Conservation (phyloP, 2,113 vertebrate species). For the Brachirus orientalis region DNA sequence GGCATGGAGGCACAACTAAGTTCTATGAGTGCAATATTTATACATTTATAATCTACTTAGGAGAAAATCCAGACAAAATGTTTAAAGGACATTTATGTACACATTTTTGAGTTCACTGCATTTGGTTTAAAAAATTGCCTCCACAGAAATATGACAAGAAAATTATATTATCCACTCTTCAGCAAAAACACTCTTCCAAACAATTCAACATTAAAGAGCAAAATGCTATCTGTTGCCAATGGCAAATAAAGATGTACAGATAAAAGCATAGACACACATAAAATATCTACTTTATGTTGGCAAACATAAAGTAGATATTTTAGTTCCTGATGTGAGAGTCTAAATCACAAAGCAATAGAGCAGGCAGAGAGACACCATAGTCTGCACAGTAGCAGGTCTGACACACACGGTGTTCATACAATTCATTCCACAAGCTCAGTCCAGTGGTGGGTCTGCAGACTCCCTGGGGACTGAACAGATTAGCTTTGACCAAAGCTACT, state of each 20-base stretch:
- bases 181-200: too few relatives aligned
- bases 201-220: slow-evolving; percentile 30
- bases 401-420: slow-evolving; percentile 33
- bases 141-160: too few relatives aligned
- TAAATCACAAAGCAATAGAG: slow-evolving; percentile 58
- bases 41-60: background rate
- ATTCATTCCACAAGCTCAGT: slow-evolving; percentile 55
- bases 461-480: slow-evolving; percentile 73
- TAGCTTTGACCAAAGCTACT: slow-evolving; percentile 69
- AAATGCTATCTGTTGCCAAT: background rate
- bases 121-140: too few relatives aligned
- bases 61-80: background rate
- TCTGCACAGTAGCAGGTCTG: slow-evolving; percentile 25
- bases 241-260: background rate
- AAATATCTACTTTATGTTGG: too few relatives aligned
- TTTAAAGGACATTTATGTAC: background rate
- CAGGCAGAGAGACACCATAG: slow-evolving; percentile 29
- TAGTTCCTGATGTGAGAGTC: slow-evolving; percentile 47
- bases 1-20: background rate
- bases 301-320: slow-evolving; percentile 28
- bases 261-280: slow-evolving; percentile 9
- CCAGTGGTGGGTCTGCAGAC: slow-evolving; percentile 64
- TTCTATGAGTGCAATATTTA: background rate
- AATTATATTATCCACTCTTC: background rate
- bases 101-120: background rate